Conservation (phyloP, 2,113 vertebrate species). For the Leptosomus discolor region DNA sequence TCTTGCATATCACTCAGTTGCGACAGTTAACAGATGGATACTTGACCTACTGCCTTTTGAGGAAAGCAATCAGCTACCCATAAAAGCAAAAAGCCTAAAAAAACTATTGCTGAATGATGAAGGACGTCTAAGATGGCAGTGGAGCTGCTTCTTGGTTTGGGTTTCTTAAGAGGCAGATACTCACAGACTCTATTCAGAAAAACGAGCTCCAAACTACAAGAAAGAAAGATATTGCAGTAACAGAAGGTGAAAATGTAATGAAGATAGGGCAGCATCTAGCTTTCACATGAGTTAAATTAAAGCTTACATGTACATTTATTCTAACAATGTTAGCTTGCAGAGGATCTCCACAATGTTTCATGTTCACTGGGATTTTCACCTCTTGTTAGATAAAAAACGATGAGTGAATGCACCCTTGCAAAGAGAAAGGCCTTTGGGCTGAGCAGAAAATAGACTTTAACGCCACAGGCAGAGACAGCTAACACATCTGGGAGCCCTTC, state of each 20-base stretch:
- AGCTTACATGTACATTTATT: background rate
- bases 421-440: background rate
- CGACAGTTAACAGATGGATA: background rate
- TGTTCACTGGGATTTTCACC: background rate
- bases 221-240: background rate
- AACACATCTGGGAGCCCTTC: rapidly evolving
- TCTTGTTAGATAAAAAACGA: background rate
- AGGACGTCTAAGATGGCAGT: background rate
- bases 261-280: background rate
- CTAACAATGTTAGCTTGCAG: background rate
- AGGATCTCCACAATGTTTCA: background rate
- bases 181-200: background rate
- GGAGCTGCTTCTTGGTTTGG: background rate
- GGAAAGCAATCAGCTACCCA: background rate
- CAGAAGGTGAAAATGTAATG: background rate
- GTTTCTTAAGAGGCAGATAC: background rate
- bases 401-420: background rate
- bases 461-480: background rate
- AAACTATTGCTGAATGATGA: background rate
- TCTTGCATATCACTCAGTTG: background rate
- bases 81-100: background rate
- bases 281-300: background rate
- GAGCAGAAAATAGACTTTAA: background rate
- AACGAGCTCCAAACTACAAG: background rate
- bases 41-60: background rate